Percentiles rank a stretch among this genome's conserved stretches.
phyloP scores from a whole-genome alignment of 2,888 invertebrate genomes.

The Ormyrus nitidulus region DNA sequence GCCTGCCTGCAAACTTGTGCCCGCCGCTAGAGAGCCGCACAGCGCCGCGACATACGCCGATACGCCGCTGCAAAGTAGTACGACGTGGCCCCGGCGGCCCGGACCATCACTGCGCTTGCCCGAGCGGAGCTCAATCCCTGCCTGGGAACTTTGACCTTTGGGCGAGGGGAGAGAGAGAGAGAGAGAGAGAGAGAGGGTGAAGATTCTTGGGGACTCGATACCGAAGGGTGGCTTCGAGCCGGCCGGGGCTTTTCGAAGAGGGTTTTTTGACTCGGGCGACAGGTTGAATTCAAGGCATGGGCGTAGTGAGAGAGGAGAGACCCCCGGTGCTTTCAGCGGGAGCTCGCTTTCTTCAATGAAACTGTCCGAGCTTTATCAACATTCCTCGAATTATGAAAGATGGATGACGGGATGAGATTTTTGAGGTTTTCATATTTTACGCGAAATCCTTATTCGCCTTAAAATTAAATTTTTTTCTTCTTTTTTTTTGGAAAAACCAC shows the following conservation, averaged over 20 bases:
- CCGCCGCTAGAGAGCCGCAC: slow-evolving; percentile 11
- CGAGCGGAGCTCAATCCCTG: neutral
- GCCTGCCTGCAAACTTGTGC: no score
- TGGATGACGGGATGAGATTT: neutral
- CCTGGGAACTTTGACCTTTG: slow-evolving; percentile 47
- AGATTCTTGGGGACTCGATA: neutral
- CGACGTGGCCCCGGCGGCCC: slow-evolving; percentile 1
- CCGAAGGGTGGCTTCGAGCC: neutral
- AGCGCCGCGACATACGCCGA: slow-evolving; percentile 7
- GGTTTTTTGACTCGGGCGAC: neutral
- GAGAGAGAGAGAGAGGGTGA: no score
- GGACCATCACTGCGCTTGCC: slow-evolving; percentile 16
- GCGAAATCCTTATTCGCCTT: neutral
- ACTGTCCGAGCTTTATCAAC: no score
- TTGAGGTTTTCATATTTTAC: neutral
- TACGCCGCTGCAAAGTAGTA: slow-evolving; percentile 37
- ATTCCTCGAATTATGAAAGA: neutral
- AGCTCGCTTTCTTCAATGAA: no score
- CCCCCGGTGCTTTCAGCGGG: no score
- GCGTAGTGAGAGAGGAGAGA: slow-evolving; percentile 2
- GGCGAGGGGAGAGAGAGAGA: neutral
- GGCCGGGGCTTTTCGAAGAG: neutral
- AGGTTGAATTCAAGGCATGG: slow-evolving; percentile 26
- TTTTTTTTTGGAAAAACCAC: no score
- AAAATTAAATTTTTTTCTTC: no score